Evolutionary conservation across 2,888 invertebrate genomes (phyloP), one percentile per base, ranked within the genome.

Genomic region (Phaonia tiefii): DNA sequence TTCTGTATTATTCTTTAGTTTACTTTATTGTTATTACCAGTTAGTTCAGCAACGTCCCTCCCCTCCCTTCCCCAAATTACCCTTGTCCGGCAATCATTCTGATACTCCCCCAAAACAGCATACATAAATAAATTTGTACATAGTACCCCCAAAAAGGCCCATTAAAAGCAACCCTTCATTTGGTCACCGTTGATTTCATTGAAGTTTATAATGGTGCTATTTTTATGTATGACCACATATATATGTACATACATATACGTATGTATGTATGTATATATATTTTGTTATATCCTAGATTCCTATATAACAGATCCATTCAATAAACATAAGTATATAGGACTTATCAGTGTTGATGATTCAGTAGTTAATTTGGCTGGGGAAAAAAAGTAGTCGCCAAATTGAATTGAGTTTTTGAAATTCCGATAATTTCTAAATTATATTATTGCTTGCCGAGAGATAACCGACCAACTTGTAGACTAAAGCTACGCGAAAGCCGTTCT

Each of bases 101-200:
- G 4, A 39, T 10, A 39, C 10, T 42, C 20, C 20, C 42, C 63
- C 20, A 22, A 20, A 42, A 20, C 13, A 22, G 15, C 2, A 56
- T 56, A 56, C 54, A 17, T 3, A 54, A 8, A 54, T n/a, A 49
- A 8, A 15, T n/a, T 8, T n/a, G 13, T 17, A 56, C 26, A 58
- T n/a, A 31, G 25, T 17, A 8, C 63, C 37, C 17, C 39, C 39
- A 22, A 22, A 13, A 54, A 54, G 20, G 11, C 17, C 20, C 20
- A 54, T 22, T 54, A 25, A 54, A 39, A 69, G 46, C 67, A 69
- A 69, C 67, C 67, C 67, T 69, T 69, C 67, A 20, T 69, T 13
- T 10, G 54, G 22, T 11, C 39, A 39, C n/a, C 20, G 67, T 69
- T 37, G 51, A 69, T 69, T 69, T 69, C 67, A 69, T 51, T 69